Evolutionary conservation across 2,113 vertebrate genomes (phyloP).

Genomic region (Muscicapa adusta): DNA sequence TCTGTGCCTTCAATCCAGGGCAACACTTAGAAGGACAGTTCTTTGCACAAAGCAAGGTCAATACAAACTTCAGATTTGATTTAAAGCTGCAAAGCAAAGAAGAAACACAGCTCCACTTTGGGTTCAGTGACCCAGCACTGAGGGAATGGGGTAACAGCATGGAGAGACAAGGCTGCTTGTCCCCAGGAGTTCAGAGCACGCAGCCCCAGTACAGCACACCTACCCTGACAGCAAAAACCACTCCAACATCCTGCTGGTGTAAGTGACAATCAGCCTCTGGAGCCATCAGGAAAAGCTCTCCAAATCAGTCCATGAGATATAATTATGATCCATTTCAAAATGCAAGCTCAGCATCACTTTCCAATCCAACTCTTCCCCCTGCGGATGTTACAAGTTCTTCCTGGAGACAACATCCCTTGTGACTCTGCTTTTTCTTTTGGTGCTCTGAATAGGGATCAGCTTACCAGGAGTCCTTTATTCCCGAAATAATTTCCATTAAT

Average conservation of each 20-base stretch:
- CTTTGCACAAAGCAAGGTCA: not conserved
- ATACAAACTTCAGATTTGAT: not conserved
- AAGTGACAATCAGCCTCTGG: not conserved
- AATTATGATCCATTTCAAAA: slow-evolving; percentile 44
- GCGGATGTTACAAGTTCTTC: not conserved
- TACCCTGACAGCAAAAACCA: not conserved
- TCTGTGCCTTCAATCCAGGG: not conserved
- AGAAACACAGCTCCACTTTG: not conserved
- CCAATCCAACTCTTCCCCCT: not conserved
- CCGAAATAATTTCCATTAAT: slow-evolving; percentile 51
- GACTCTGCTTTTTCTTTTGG: slow-evolving; percentile 51
- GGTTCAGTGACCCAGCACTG: not conserved
- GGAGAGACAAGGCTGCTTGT: not conserved
- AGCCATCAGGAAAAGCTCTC: slow-evolving; percentile 14
- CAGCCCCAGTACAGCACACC: not conserved
- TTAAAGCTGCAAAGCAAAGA: not conserved
- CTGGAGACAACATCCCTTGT: slow-evolving; percentile 23
- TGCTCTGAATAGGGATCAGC: slow-evolving; percentile 53
- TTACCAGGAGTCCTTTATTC: slow-evolving; percentile 58
- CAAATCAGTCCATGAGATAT: slow-evolving; percentile 11
- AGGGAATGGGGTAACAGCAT: not conserved
- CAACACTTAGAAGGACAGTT: not conserved
- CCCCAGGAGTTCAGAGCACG: not conserved
- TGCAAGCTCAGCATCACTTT: slow-evolving; percentile 34
- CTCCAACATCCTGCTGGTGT: not conserved